Base-by-base conservation (phyloP, 2,113 vertebrate species). In the Marcusenius ussheri region DNA sequence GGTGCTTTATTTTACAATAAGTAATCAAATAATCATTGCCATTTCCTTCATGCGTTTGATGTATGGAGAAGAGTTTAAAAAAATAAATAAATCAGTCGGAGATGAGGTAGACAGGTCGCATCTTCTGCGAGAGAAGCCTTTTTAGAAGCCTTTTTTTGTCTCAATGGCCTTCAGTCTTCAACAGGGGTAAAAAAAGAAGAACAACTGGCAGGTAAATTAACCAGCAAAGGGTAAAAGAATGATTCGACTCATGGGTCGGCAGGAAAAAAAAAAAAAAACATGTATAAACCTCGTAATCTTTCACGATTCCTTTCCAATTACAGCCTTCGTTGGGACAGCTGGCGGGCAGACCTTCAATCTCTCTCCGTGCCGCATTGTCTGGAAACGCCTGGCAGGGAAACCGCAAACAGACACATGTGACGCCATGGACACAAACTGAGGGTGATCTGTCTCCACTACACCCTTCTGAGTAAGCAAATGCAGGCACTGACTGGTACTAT, bases 311-410 rank as follows among this genome's bases (percentile, higher is more conserved):
- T 84, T 95, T 97, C 98, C 98, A 99, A 2, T 77, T 91, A 91
- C 98, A 99, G 83, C 95, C 97, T 0, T 95, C 93, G 17, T 96
- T 97, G 66, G 96, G 92, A 92, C 98, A 99, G 88, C 95, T 89
- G 0, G 98, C 97, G 0, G 97, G 97, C 39, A 99, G 94, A 58
- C 97, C 97, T 45, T 98, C 98, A 88, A 99, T 97, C 91, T 99
- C 98, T 88, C 98, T 94, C 0, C 98, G 97, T 0, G 98, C 98
- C 0, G 98, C 98, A 0, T 99, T 99, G 94, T 99, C 98, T 8
- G 97, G 97, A 91, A 99, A 99, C 3, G 97, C 97, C 98, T 97
- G 91, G 6, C 42, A 13, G n/a, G 27, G 19, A 4, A 50, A 51
- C 17, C 39, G 9, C 31, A 45, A 9, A 46, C 5, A 80, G 35